A percentile compares a stretch with the other conserved stretches of the same genome.
Evolutionary conservation across 1,140 invertebrate genomes (phyloP).

Genomic region (Zaprionus kolodkinae): DNA sequence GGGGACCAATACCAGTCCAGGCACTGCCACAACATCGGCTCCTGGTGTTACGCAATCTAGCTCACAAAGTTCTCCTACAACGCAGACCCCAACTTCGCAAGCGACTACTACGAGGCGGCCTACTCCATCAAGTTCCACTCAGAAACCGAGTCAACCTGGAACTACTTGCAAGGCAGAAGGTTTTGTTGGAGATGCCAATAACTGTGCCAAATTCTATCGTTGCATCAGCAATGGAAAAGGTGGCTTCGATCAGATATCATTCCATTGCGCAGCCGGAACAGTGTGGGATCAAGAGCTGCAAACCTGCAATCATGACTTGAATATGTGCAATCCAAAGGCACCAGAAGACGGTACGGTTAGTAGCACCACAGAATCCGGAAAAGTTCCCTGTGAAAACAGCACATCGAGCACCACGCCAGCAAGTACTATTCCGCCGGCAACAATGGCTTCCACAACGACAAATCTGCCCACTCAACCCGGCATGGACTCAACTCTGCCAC

Average conservation of each 20-base stretch:
- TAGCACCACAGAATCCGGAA: slow-evolving; percentile 45
- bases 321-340: slow-evolving; percentile 62
- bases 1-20: slow-evolving; percentile 12
- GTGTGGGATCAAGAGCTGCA: slow-evolving; percentile 87
- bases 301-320: slow-evolving; percentile 87
- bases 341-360: background rate
- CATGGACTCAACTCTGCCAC: slow-evolving; percentile 11
- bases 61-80: background rate
- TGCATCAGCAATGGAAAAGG: slow-evolving; percentile 87
- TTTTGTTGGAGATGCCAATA: slow-evolving; percentile 72
- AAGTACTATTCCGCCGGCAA: slow-evolving; percentile 26
- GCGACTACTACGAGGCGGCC: slow-evolving; percentile 20
- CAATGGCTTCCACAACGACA: slow-evolving; percentile 9
- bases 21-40: slow-evolving; percentile 10
- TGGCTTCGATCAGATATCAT: slow-evolving; percentile 86
- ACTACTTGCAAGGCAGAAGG: slow-evolving; percentile 58
- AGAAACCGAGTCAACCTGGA: slow-evolving; percentile 10
- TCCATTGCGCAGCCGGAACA: slow-evolving; percentile 87
- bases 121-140: slow-evolving; percentile 8
- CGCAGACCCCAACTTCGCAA: slow-evolving; percentile 17
- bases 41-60: background rate
- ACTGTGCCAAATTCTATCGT: slow-evolving; percentile 89
- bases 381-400: slow-evolving; percentile 55
- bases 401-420: slow-evolving; percentile 3
- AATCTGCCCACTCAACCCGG: slow-evolving; percentile 13